These are phyloP conservation scores for Eucriotettix oculatus DNA, from an alignment of 2,888 invertebrate species.

Conservation along the genomic window DNA sequence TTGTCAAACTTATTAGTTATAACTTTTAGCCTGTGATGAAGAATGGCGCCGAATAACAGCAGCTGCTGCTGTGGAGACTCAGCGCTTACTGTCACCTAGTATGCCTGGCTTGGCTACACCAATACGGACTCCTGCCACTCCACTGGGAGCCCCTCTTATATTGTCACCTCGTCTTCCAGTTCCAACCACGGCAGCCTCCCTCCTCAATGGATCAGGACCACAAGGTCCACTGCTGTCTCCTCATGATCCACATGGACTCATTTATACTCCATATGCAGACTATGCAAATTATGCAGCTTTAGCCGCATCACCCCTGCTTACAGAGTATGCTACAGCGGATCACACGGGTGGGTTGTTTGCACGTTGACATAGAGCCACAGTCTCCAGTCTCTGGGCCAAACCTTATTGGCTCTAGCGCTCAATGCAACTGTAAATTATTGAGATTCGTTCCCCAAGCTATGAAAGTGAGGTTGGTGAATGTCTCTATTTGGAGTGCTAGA, in stretches of 20 bases:
- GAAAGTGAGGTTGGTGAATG: too few relatives aligned
- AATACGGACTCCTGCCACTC: constrained; percentile 49
- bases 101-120: constrained; percentile 46
- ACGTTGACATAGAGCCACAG: constrained; percentile 48
- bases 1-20: background rate
- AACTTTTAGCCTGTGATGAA: constrained; percentile 52
- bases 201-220: constrained; percentile 38
- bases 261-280: constrained; percentile 73
- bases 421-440: too few relatives aligned
- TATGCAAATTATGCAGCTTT: constrained; percentile 83
- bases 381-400: constrained; percentile 9
- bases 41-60: constrained; percentile 73
- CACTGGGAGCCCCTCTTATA: constrained; percentile 82
- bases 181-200: constrained; percentile 54
- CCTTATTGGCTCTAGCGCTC: constrained; percentile 3
- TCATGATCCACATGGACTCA: constrained; percentile 63
- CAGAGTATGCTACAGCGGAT: constrained; percentile 72
- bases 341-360: constrained; percentile 93
- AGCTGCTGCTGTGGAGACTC: constrained; percentile 62
- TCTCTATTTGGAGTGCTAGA: too few relatives aligned
- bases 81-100: constrained; percentile 47
- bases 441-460: too few relatives aligned
- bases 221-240: constrained; percentile 43
- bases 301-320: constrained; percentile 59
- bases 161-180: constrained; percentile 79